Percentiles rank a stretch among this genome's conserved stretches.
phyloP scores from a whole-genome alignment of 2,888 invertebrate species.

The Brachyptera risi region DNA sequence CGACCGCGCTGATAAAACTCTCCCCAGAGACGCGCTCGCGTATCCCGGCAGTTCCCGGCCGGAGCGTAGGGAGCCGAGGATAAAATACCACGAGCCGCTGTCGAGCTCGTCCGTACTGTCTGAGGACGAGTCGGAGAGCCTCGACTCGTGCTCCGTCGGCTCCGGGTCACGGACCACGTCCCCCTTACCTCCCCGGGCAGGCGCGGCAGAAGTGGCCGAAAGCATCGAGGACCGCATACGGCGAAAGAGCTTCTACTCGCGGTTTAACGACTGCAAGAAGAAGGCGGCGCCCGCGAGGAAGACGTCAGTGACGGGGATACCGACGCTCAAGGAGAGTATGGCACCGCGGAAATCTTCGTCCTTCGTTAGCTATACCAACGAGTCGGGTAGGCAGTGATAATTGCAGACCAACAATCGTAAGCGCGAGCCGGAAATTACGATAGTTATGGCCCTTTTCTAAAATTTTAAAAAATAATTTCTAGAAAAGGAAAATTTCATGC shows the following conservation, averaged over 20 bases:
- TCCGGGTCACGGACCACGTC: not conserved
- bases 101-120: constrained; percentile 49
- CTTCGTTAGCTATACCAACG: not conserved
- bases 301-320: constrained; percentile 42
- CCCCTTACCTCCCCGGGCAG: not conserved
- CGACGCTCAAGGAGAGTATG: not conserved
- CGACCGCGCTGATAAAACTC: not conserved
- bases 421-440: too few relatives aligned
- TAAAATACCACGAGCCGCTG: too few relatives aligned
- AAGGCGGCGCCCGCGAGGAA: constrained; percentile 65
- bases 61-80: too few relatives aligned
- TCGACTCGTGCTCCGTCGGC: constrained; percentile 68
- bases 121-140: constrained; percentile 53
- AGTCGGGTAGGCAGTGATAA: too few relatives aligned
- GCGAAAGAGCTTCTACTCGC: constrained; percentile 82
- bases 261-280: constrained; percentile 81
- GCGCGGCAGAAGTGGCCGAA: constrained; percentile 49
- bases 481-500: too few relatives aligned
- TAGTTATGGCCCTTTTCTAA: too few relatives aligned
- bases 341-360: not conserved
- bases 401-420: too few relatives aligned
- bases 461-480: too few relatives aligned
- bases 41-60: not conserved
- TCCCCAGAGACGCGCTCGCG: not conserved
- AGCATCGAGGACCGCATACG: constrained; percentile 82